Conservation (phyloP, 30 jellyfish, hydroid and myxozoan species). For the Pelagia noctiluca region DNA sequence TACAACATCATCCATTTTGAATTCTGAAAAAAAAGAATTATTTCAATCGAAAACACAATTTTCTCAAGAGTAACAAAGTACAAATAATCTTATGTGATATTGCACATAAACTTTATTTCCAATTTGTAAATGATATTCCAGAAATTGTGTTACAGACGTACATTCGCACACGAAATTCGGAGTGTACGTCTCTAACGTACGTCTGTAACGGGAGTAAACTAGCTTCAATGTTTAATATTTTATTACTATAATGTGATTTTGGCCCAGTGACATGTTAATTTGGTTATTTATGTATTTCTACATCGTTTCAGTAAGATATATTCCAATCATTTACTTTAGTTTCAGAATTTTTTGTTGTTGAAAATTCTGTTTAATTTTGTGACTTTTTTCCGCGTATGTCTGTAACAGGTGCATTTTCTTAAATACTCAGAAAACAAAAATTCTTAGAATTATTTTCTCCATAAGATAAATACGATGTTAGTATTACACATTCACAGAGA, state of each 20-base stretch:
- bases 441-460: constrained; percentile 14
- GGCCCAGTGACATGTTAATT: constrained; percentile 9
- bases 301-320: constrained; percentile 23
- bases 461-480: constrained; percentile 9
- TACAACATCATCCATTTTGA: constrained; percentile 9
- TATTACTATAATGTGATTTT: not conserved
- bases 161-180: not conserved
- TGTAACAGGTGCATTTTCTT: constrained; percentile 23
- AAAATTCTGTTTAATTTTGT: constrained; percentile 18
- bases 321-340: constrained; percentile 12
- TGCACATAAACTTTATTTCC: not conserved
- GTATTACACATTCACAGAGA: constrained; percentile 1
- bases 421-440: constrained; percentile 26
- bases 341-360: constrained; percentile 18
- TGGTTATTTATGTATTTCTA: constrained; percentile 13
- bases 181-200: no score
- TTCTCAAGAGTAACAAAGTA: constrained; percentile 13
- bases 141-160: no score
- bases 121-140: not conserved
- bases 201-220: no score
- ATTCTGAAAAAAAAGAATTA: constrained; percentile 1
- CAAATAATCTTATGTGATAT: constrained; percentile 1
- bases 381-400: constrained; percentile 35
- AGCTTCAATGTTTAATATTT: not conserved
- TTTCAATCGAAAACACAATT: not conserved